Base-by-base conservation (phyloP, 2,113 vertebrate species). In the Orientallactaga bullata region DNA sequence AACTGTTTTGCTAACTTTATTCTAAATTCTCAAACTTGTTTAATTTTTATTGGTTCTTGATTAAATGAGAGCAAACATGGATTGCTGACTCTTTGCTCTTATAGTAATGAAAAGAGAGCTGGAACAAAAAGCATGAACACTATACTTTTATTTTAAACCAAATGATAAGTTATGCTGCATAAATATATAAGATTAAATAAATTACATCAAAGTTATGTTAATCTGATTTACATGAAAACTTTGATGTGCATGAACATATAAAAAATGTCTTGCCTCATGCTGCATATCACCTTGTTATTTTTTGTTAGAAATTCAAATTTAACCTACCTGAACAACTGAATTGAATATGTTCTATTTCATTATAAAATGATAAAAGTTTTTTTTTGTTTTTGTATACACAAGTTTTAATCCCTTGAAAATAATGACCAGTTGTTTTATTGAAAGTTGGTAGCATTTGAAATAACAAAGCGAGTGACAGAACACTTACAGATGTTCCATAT, bases 71-170 rank as follows among this genome's bases (percentile, higher is more conserved):
- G 39, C 85, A 95, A 81, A 89, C 71, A 96, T 28, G 81, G 91
- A 72, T 73, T 91, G 1, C 80, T 96, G 93, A 90, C 32, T 9
- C n/a, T 42, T 37, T 97, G 51, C 86, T 96, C 96, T 95, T 66
- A 91, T 51, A 87, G 35, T 72, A 47, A 90, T 30, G 39, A 88
- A 63, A 79, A 76, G 89, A 77, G n/a, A 5, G 15, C 15, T 78
- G 24, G 35, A 74, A 85, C 81, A 17, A 55, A 96, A 85, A 89
- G 71, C 94, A 77, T 79, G 8, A 96, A 61, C 9, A 65, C 16
- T 37, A 51, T 35, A 94, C 66, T 93, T 96, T 81, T 96, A 90
- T 98, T 97, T 96, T 69, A 84, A 97, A 28, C 37, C 58, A 68
- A 92, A 96, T 74, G 72, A 89, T 4, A 97, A 95, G 79, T 81